A percentile compares a stretch with the other conserved stretches of the same genome.
phyloP scores from a whole-genome alignment of 2,113 vertebrate genomes.

The Acrocephalus kingi region DNA sequence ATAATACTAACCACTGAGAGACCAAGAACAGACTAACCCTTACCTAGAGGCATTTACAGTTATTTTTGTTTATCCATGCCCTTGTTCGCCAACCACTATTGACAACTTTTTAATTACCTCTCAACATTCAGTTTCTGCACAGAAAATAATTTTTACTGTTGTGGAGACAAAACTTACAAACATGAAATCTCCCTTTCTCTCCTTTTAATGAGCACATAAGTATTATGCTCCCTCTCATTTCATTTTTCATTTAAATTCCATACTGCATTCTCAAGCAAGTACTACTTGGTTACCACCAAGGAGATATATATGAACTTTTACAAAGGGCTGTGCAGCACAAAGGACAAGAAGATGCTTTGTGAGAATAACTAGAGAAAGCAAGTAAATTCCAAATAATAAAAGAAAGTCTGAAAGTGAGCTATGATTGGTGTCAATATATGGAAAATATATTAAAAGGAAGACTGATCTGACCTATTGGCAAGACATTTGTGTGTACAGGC shows the following conservation, averaged over 20 bases:
- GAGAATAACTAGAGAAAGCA: not conserved
- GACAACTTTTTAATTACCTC: not conserved
- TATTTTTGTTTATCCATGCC: not conserved
- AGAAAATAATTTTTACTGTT: not conserved
- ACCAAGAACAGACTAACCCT: not conserved
- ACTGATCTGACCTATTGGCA: not conserved
- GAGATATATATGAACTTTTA: not conserved
- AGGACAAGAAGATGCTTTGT: not conserved
- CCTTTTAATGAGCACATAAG: not conserved
- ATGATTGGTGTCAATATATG: not conserved
- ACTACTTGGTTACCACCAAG: not conserved
- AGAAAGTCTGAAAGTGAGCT: not conserved
- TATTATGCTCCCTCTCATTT: not conserved
- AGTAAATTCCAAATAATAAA: not conserved
- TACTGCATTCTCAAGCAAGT: not conserved
- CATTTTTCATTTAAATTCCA: not conserved
- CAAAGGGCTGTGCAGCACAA: not conserved
- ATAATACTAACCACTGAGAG: not conserved
- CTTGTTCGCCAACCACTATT: rapidly evolving
- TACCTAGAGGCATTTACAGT: not conserved
- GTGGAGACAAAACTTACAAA: not conserved
- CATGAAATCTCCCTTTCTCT: not conserved
- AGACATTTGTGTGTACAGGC: not conserved
- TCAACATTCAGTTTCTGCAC: not conserved
- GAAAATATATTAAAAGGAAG: not conserved